Percentiles rank a stretch among this genome's conserved stretches.
phyloP scores from a whole-genome alignment of 2,113 vertebrate genomes.

The Ibidorhyncha struthersii region DNA sequence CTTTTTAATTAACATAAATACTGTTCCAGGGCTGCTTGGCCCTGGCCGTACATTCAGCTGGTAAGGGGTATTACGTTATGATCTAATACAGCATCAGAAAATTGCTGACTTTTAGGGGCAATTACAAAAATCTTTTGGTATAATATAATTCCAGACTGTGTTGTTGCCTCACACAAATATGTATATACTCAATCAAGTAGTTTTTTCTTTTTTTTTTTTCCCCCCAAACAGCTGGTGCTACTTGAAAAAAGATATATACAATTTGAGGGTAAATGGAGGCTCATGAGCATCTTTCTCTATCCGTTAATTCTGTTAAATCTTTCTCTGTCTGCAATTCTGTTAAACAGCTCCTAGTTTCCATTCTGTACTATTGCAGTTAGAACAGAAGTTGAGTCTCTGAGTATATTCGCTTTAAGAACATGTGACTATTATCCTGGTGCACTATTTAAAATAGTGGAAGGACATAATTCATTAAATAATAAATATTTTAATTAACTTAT shows the following conservation, averaged over 20 bases:
- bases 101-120: not conserved
- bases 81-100: not conserved
- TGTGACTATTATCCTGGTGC: not conserved
- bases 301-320: not conserved
- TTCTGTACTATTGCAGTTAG: not conserved
- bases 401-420: not conserved
- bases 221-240: too few species aligned
- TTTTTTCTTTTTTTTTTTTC: not conserved
- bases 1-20: constrained; percentile 59
- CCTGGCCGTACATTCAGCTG: not conserved
- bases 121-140: not conserved
- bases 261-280: not conserved
- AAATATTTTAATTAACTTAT: not conserved
- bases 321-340: not conserved
- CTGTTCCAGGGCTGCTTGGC: not conserved
- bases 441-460: not conserved
- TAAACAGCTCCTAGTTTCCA: not conserved
- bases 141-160: not conserved
- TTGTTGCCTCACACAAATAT: not conserved
- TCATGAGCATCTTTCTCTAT: not conserved
- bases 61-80: not conserved
- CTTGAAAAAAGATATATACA: not conserved
- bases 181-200: not conserved
- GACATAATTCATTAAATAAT: not conserved
- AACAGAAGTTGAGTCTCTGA: not conserved